Conservation (phyloP, 2,113 vertebrate species). For the Pholis gunnellus region DNA sequence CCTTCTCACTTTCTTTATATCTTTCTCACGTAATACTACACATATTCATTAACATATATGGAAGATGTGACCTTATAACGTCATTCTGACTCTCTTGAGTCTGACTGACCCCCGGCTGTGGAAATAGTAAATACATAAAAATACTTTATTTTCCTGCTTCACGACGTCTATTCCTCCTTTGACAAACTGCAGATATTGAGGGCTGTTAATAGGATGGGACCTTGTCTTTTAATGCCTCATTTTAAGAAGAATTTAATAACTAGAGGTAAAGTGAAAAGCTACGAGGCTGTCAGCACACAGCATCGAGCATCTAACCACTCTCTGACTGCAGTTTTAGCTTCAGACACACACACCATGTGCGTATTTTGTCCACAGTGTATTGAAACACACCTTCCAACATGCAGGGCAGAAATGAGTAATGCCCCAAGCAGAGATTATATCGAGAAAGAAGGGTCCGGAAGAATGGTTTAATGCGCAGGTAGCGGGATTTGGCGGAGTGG, state of each 20-base stretch:
- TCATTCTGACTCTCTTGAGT: not conserved
- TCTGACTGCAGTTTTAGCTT: constrained; percentile 27
- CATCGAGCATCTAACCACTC: not conserved
- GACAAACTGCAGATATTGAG: constrained; percentile 22
- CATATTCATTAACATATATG: not conserved
- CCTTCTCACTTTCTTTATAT: constrained; percentile 11
- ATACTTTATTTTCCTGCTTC: constrained; percentile 2
- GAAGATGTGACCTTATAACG: constrained; percentile 8
- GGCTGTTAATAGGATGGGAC: constrained; percentile 9
- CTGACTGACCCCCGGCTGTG: constrained; percentile 23
- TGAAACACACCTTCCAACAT: constrained; percentile 48
- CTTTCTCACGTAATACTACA: not conserved
- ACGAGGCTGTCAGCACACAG: not conserved
- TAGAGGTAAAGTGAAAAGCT: constrained; percentile 13
- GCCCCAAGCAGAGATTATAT: constrained; percentile 57
- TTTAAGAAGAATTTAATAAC: constrained; percentile 12
- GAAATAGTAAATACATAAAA: constrained; percentile 28
- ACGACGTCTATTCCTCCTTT: not conserved
- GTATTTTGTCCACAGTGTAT: constrained; percentile 42
- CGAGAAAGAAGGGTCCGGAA: constrained; percentile 21
- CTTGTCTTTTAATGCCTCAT: constrained; percentile 7
- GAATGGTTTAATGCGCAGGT: constrained; percentile 47
- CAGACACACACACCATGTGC: constrained; percentile 4
- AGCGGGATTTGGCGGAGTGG: constrained; percentile 31
- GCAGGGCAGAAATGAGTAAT: constrained; percentile 51